Evolutionary conservation across 2,113 vertebrate species (phyloP).

Genomic region (Chroicocephalus ridibundus): DNA sequence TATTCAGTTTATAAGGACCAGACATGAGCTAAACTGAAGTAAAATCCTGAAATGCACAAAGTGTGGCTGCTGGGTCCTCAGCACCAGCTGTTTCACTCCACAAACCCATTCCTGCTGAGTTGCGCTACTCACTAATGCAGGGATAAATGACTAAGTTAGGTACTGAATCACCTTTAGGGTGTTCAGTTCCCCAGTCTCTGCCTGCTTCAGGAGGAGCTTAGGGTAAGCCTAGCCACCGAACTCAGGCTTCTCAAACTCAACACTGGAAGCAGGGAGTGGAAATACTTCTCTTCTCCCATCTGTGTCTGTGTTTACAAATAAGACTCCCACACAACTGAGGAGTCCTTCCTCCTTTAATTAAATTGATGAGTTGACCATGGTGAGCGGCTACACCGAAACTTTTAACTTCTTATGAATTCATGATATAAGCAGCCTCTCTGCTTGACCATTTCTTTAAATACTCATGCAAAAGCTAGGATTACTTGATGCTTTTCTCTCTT

Average conservation of each 20-base stretch:
- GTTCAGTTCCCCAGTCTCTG: not conserved
- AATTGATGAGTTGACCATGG: not conserved
- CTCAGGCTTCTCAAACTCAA: not conserved
- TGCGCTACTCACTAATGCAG: not conserved
- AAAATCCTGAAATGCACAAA: not conserved
- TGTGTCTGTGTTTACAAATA: not conserved
- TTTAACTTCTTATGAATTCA: not conserved
- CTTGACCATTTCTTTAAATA: conserved; percentile 39
- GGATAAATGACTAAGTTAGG: not conserved
- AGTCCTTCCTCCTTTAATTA: not conserved
- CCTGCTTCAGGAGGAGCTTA: not conserved
- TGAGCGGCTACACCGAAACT: not conserved
- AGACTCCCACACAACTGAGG: not conserved
- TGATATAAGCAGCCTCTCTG: not conserved
- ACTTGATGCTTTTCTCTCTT: conserved; percentile 13
- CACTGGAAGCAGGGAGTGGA: not conserved
- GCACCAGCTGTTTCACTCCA: not conserved
- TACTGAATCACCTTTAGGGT: not conserved
- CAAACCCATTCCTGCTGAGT: not conserved
- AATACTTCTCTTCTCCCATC: not conserved
- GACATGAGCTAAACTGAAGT: not conserved
- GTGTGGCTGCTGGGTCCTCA: not conserved
- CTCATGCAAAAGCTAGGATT: conserved; percentile 14
- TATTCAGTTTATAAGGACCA: not conserved
- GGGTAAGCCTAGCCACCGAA: not conserved